These are phyloP conservation scores for Anoura caudifer DNA, from an alignment of 2,113 vertebrate species.

Conservation along the genomic window DNA sequence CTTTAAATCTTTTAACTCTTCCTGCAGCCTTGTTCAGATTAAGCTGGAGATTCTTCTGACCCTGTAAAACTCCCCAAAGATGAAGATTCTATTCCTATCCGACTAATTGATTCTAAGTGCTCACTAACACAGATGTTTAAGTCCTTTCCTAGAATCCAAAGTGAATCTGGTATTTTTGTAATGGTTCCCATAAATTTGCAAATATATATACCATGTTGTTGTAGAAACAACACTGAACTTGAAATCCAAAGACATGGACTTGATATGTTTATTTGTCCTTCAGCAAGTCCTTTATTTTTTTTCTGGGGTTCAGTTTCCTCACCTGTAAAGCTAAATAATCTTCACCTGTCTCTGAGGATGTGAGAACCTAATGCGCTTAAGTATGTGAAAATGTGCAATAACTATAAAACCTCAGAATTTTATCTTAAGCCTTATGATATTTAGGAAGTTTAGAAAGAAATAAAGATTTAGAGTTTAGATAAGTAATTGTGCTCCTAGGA, in stretches of 20 bases:
- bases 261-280: not conserved
- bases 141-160: not conserved
- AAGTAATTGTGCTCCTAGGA: not conserved
- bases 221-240: not conserved
- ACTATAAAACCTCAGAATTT: not conserved
- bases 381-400: not conserved
- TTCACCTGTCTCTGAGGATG: not conserved
- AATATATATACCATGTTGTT: not conserved
- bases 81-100: not conserved
- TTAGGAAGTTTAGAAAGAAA: not conserved
- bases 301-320: not conserved
- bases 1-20: not conserved
- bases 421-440: not conserved
- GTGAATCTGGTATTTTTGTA: not conserved
- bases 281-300: not conserved
- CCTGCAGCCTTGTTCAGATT: not conserved
- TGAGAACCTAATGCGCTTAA: not conserved
- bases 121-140: not conserved
- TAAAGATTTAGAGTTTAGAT: not conserved
- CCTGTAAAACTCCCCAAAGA: not conserved
- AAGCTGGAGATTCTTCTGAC: not conserved
- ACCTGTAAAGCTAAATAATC: not conserved
- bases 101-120: slow-evolving; percentile 16
- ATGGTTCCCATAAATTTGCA: not conserved
- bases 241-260: not conserved